Base-by-base conservation (phyloP, 2,113 vertebrate species). In the Garra rufa region DNA sequence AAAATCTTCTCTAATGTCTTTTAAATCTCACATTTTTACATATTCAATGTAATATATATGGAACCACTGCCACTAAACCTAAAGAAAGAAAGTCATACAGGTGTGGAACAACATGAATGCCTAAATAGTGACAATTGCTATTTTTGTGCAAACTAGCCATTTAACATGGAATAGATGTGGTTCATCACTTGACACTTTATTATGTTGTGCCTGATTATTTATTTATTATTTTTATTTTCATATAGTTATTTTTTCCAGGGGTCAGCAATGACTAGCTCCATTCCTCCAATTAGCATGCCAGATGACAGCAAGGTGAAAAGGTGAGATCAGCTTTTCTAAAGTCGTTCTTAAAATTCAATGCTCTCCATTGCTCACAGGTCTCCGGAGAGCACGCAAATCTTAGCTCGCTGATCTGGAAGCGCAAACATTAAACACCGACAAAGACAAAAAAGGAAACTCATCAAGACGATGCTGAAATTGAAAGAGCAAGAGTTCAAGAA, bases 251-350 rank as follows among this genome's bases (percentile, higher is more conserved):
- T 48, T 57, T 57, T 75, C 24, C 13, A 28, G 76, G 34, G 76
- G 76, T 78, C 76, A 78, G 21, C n/a, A 26, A 59, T 59, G 48
- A 44, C 75, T 41, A 67, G 61, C 80, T 78, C 73, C 69, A 76
- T 44, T 83, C 50, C 34, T 48, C 74, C 75, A 83, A 73, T 79
- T 83, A 83, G 52, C 67, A 79, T 76, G 59, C 41, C 61, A 28
- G 26, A 11, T 26, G 46, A 76, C 73, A 75, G 70, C 41, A 46
- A 73, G 70, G 70, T 73, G 70, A 82, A 87, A 59, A 85, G 84
- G 67, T 85, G 78, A 63, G 43, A 15, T 75, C 70, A 63, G 71
- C 52, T 43, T 46, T 57, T 15, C 10, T 34, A 43, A 43, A 80
- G 41, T 63, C 24, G 11, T 14, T 85, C 69, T 59, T 70, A 84